These are phyloP conservation scores for Agrochola lota DNA, from an alignment of 2,888 invertebrate species.

Conservation along the genomic window DNA sequence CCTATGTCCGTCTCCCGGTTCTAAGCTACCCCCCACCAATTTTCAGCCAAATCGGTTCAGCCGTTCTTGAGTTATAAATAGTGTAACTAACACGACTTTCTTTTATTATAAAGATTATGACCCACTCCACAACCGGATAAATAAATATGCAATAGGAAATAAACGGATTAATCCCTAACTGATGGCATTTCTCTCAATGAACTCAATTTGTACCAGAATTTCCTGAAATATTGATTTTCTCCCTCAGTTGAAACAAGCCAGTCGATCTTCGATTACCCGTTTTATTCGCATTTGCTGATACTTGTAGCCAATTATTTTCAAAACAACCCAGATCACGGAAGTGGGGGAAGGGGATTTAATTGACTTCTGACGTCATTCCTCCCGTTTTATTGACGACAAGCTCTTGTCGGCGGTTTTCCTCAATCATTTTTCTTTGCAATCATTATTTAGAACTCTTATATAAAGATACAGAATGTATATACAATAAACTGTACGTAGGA, in stretches of 20 bases:
- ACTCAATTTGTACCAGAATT: constrained; percentile 16
- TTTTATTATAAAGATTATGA: too few species aligned
- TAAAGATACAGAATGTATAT: background rate
- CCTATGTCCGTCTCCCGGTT: too few species aligned
- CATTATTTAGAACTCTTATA: background rate
- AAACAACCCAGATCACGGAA: constrained; percentile 36
- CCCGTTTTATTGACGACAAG: constrained; percentile 22
- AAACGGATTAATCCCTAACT: background rate
- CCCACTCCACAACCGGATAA: background rate
- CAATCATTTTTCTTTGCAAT: constrained; percentile 18
- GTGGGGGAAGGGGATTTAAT: constrained; percentile 46
- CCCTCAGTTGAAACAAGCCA: constrained; percentile 23
- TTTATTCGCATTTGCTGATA: constrained; percentile 43
- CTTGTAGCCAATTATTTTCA: constrained; percentile 47
- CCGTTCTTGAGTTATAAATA: too few species aligned
- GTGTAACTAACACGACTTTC: too few species aligned
- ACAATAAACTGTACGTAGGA: background rate
- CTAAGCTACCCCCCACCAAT: too few species aligned
- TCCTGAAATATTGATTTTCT: constrained; percentile 21
- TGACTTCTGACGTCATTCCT: constrained; percentile 53
- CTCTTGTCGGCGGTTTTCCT: constrained; percentile 23
- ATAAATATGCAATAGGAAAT: too few species aligned
- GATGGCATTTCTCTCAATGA: background rate
- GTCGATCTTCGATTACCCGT: constrained; percentile 15
- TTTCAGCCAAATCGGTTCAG: too few species aligned